phyloP scores from a whole-genome alignment of 2,888 invertebrate genomes.

The Leptopterna dolabrata region DNA sequence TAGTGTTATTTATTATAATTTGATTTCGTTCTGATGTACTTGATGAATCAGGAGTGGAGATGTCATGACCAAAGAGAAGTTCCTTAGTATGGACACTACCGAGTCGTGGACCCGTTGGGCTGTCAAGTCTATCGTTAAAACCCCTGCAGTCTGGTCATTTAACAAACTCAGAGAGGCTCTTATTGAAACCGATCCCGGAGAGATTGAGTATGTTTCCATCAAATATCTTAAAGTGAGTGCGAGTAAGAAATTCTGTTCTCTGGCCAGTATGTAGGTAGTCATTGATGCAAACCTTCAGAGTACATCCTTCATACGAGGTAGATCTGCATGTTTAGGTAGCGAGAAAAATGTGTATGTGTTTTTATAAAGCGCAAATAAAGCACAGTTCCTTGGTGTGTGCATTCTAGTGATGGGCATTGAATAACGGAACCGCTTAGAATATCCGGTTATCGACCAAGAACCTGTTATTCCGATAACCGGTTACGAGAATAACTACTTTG shows the following conservation, averaged over 20 bases:
- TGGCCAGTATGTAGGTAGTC: background rate
- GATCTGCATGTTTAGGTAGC: background rate
- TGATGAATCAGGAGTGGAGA: conserved; percentile 61
- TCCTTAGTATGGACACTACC: conserved; percentile 57
- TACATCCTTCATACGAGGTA: no score
- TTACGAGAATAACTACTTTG: no score
- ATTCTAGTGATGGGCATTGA: no score
- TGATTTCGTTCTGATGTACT: no score
- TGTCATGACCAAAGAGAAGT: conserved; percentile 60
- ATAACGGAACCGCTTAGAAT: no score
- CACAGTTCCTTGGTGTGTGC: no score
- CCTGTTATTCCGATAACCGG: no score
- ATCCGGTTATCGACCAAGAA: no score
- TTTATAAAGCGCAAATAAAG: no score
- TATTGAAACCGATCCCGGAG: conserved; percentile 47
- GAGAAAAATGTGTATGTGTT: background rate
- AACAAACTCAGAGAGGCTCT: conserved; percentile 62
- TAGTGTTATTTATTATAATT: background rate
- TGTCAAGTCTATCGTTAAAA: conserved; percentile 62
- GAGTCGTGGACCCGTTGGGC: conserved; percentile 63
- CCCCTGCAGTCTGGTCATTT: conserved; percentile 63
- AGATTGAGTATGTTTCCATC: conserved; percentile 55
- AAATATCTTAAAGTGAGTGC: conserved; percentile 53
- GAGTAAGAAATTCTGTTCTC: background rate
- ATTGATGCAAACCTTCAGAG: background rate